Base-by-base conservation (phyloP, 2,888 invertebrate genomes). In the Neuroscelio doddi region DNA sequence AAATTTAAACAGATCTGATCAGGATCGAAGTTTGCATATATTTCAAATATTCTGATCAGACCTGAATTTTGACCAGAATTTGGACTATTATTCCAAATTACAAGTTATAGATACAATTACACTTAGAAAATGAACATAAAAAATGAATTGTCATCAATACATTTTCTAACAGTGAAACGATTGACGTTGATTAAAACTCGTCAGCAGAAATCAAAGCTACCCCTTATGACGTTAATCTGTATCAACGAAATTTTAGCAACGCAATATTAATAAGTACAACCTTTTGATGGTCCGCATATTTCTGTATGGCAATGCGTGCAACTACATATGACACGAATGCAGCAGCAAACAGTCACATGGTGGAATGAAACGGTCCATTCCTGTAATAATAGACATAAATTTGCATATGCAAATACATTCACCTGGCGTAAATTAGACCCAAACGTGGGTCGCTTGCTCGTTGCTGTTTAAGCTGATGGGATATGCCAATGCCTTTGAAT, bases 401-500 rank as follows among this genome's bases (percentile, higher is more conserved):
- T 64, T 64, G 64, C 58, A 64, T 64, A 59, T 59, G 64, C 59
- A 59, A 65, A 65, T 64, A 27, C 34, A 46, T 10, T 30, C 64
- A 56, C 59, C 59, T 56, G 59, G 55, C 41, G 58, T 58, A 59
- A 64, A 65, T 59, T 59, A 59, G 59, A 46, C 51, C 47, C 42
- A 56, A 65, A 56, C 64, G 59, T 51, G 59, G 46, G 45, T 50
- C 44, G 51, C 59, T 51, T 59, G 47, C 51, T 51, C 42, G 39
- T n/a, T 12, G 15, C 34, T 34, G n/a, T 34, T 34, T 12, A 5
- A 14, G 34, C 26, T 14, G 44, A 26, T 8, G 38, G 32, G 63
- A 32, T 39, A 21, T 27, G 45, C 46, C 41, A 27, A 24, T 44
- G 47, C 64, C 45, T 58, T 58, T 45, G 58, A 45, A 53, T 55